Base-by-base conservation (phyloP, 2,888 invertebrate species). In the Meghimatium bilineatum region DNA sequence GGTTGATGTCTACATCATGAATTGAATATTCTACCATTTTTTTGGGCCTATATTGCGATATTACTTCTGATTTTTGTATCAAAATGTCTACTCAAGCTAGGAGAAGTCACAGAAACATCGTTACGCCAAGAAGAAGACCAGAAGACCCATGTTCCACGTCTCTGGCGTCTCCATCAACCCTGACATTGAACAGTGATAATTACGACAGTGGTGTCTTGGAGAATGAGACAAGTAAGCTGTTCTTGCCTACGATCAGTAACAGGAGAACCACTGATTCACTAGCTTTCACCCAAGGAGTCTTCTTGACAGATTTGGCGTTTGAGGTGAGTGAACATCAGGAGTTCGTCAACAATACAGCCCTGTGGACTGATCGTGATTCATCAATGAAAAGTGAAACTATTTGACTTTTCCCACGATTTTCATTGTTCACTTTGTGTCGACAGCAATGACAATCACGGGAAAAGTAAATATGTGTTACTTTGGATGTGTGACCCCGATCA, bases 311-410 rank as follows among this genome's bases (percentile, higher is more conserved):
- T 38, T 17, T 79, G 79, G 32, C 44, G 29, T 79, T 66, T 34
- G 79, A 79, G 44, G 79, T 79, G 36, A 44, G 78, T 38, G 69
- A 23, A n/a, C n/a, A n/a, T n/a, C n/a, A n/a, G n/a, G n/a, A n/a
- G n/a, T n/a, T n/a, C n/a, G n/a, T n/a, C 63, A 63, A 63, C 29
- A 29, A 29, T n/a, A 66, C n/a, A n/a, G 12, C 26, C 26, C 5
- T 26, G 6, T n/a, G n/a, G n/a, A n/a, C n/a, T n/a, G n/a, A 52
- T 20, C 20, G 10, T 17, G 56, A 17, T 10, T 20, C 20, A 52
- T 52, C n/a, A n/a, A n/a, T n/a, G n/a, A n/a, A n/a, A n/a, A n/a
- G n/a, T n/a, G n/a, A n/a, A n/a, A n/a, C n/a, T n/a, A n/a, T n/a
- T 20, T n/a, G n/a, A n/a, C n/a, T n/a, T n/a, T n/a, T n/a, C n/a